phyloP scores from a whole-genome alignment of 2,888 invertebrate species.

The Tigriopus californicus region DNA sequence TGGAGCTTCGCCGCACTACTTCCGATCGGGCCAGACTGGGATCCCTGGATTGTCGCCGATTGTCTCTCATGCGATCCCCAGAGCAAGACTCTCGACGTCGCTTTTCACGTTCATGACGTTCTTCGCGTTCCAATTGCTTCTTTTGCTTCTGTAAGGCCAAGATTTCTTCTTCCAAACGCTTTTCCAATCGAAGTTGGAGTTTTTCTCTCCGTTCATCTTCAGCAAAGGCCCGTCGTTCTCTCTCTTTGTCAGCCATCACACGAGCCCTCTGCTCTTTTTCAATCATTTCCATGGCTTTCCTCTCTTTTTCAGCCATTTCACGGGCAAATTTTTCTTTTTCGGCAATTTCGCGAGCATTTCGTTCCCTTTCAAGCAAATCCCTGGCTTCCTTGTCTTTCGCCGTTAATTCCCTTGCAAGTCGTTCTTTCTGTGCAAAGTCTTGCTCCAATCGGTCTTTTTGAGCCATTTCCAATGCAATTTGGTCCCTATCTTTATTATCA shows the following conservation, averaged over 20 bases:
- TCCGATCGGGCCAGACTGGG: not conserved
- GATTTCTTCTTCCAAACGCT: not conserved
- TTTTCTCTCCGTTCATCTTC: not conserved
- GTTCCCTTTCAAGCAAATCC: conserved; percentile 4
- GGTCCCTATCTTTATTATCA: too few species aligned
- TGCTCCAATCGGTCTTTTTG: too few species aligned
- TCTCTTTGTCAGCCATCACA: not conserved
- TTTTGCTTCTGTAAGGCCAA: too few species aligned
- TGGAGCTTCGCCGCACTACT: too few species aligned
- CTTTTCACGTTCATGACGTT: not conserved
- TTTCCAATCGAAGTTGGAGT: not conserved
- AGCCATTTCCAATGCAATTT: too few species aligned
- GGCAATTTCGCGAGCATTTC: not conserved
- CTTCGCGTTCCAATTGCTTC: too few species aligned
- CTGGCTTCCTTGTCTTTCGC: not conserved
- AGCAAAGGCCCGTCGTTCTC: not conserved
- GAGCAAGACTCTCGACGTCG: not conserved
- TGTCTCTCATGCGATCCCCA: not conserved
- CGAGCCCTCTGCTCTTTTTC: conserved; percentile 6
- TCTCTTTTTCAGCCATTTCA: conserved; percentile 12
- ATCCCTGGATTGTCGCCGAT: not conserved
- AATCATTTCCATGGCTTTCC: not conserved
- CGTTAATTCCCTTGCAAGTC: too few species aligned
- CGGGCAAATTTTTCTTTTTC: conserved; percentile 5
- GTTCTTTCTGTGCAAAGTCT: too few species aligned